Evolutionary conservation across 2,888 invertebrate genomes (phyloP).

Genomic region (Hylaea fasciaria): DNA sequence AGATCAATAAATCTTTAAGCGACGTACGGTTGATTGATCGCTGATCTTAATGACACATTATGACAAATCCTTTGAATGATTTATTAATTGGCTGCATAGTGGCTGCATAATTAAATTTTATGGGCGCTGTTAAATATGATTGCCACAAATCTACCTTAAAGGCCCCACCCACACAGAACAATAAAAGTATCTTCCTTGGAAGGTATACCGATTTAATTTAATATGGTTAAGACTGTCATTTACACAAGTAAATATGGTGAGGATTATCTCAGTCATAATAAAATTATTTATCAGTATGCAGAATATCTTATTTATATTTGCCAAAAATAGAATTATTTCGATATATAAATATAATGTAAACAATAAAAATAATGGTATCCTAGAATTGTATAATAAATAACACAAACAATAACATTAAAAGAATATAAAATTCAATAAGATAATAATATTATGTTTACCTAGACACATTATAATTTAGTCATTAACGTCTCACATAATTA

Average conservation of each 20-base stretch:
- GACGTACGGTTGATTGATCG: not conserved
- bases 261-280: not conserved
- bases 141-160: not conserved
- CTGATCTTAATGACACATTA: not conserved
- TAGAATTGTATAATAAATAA: too few relatives aligned
- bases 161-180: not conserved
- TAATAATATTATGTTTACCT: too few relatives aligned
- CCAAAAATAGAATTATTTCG: not conserved
- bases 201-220: not conserved
- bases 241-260: not conserved
- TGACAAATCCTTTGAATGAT: not conserved
- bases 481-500: too few relatives aligned
- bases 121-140: constrained; percentile 6
- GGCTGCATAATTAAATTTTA: constrained; percentile 10
- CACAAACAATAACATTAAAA: too few relatives aligned
- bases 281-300: not conserved
- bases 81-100: not conserved
- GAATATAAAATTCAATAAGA: too few relatives aligned
- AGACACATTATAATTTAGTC: too few relatives aligned
- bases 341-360: not conserved
- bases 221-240: too few relatives aligned
- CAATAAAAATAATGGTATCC: too few relatives aligned
- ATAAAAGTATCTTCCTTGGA: not conserved
- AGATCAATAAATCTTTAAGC: too few relatives aligned
- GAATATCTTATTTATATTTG: not conserved